These are phyloP conservation scores for Drosophila murphyi DNA, from an alignment of 1,140 invertebrate species.

Conservation along the genomic window DNA sequence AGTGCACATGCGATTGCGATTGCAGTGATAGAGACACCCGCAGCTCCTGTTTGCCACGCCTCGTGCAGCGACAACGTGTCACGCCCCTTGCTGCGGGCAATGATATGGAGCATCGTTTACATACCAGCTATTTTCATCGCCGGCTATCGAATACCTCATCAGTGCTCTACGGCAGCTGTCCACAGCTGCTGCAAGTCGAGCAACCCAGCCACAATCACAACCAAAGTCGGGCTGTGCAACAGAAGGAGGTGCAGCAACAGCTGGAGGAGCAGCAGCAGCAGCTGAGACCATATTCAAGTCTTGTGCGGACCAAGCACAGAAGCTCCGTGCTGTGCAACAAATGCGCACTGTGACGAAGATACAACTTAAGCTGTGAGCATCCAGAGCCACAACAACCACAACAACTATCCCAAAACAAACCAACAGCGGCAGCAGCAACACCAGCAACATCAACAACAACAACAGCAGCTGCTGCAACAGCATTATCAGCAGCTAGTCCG, in stretches of 20 bases:
- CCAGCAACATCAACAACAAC: slow-evolving; percentile 1
- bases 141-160: slow-evolving; percentile 80
- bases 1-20: slow-evolving; percentile 83
- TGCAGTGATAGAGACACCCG: slow-evolving; percentile 80
- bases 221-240: slow-evolving; percentile 30
- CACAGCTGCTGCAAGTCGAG: slow-evolving; percentile 53
- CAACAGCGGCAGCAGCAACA: slow-evolving; percentile 3
- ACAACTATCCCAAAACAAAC: slow-evolving; percentile 18
- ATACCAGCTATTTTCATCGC: slow-evolving; percentile 60
- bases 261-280: slow-evolving; percentile 20
- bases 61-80: slow-evolving; percentile 31
- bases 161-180: slow-evolving; percentile 79
- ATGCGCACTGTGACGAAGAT: slow-evolving; percentile 84
- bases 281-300: slow-evolving; percentile 59
- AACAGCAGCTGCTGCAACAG: neutral
- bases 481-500: slow-evolving; percentile 6
- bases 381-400: slow-evolving; percentile 43
- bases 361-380: slow-evolving; percentile 82
- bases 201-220: slow-evolving; percentile 22
- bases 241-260: slow-evolving; percentile 30
- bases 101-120: slow-evolving; percentile 75
- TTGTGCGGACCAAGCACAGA: slow-evolving; percentile 58
- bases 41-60: slow-evolving; percentile 67
- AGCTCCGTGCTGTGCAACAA: slow-evolving; percentile 77
- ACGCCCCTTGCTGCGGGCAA: slow-evolving; percentile 54